Conservation (phyloP, 1,140 invertebrate species). For the Drosophila cardini region DNA sequence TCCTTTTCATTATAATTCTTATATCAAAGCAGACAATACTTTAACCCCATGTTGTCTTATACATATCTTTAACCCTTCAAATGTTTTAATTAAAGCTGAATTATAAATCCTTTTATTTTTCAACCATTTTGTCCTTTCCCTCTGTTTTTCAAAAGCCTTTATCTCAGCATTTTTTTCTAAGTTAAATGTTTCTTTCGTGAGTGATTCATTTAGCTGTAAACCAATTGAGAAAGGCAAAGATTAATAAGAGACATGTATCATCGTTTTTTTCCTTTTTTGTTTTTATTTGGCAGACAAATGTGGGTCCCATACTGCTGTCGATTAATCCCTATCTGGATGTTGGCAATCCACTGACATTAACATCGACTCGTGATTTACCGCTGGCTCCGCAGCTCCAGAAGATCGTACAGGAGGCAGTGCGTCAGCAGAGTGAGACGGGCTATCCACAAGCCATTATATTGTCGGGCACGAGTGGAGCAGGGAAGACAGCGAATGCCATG, state of each 20-base stretch:
- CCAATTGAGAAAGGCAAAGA: background rate
- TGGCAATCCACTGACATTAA: conserved; percentile 93
- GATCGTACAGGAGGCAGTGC: conserved; percentile 95
- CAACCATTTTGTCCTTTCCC: too few species aligned
- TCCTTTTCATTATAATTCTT: too few species aligned
- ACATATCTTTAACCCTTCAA: too few species aligned
- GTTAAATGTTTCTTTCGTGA: background rate
- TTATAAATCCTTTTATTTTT: too few species aligned
- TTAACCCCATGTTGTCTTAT: too few species aligned
- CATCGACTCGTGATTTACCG: conserved; percentile 90
- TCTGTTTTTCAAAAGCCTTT: too few species aligned
- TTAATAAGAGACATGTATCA: background rate
- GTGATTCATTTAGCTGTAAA: background rate
- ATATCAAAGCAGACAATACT: too few species aligned
- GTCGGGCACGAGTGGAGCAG: conserved; percentile 96
- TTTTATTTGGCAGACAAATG: conserved; percentile 90
- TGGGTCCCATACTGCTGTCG: conserved; percentile 95
- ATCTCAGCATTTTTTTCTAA: too few species aligned
- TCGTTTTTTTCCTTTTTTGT: conserved; percentile 9
- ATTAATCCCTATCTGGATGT: conserved; percentile 95
- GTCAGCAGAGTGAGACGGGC: conserved; percentile 96
- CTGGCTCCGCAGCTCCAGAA: conserved; percentile 91
- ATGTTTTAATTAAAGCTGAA: too few species aligned
- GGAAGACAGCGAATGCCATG: conserved; percentile 97
- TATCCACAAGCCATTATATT: conserved; percentile 97